Evolutionary conservation across 2,113 vertebrate species (phyloP), one percentile per base, ranked within the genome.

Genomic region (Prionailurus bengalensis): DNA sequence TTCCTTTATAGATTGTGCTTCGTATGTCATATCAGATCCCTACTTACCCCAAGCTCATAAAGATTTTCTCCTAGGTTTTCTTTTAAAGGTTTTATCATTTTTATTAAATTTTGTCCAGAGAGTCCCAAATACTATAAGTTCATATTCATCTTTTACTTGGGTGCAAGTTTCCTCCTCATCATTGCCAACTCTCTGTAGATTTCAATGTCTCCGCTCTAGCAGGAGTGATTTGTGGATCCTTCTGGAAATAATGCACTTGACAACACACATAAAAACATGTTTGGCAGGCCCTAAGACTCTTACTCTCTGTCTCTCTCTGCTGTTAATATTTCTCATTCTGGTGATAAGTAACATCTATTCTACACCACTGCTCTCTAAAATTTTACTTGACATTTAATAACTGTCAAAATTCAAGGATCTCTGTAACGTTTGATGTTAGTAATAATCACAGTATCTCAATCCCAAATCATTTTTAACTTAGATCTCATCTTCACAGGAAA

Each of bases 301-400:
- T 17, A 84, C 29, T 79, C 29, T 78, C 48, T 68, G 29, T 61
- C 45, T 39, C 39, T n/a, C 27, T 36, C 4, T 70, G 12, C 25
- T 65, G 31, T 71, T 89, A 53, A 51, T 91, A 89, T 85, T 94
- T 66, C 51, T 96, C 84, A 78, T 95, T 79, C 33, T 82, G 68
- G 13, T 63, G 89, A 94, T 76, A 89, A 88, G 23, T 55, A 66
- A 86, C 10, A 70, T 63, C 84, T 92, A 63, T 78, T 66, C 17
- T 55, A 92, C 91, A 94, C 23, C 21, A 9, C 39, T 61, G 23
- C 39, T 94, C 39, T 87, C 73, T 94, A 87, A 97, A 87, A 66
- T 92, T 88, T 87, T 78, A 74, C 81, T 97, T 91, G 70, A 53
- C 71, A 78, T 93, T 92, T 90, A 90, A 95, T 63, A 92, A 76